These are phyloP conservation scores for Tilapia sparmanii DNA, from an alignment of 2,113 vertebrate species.

Conservation along the genomic window DNA sequence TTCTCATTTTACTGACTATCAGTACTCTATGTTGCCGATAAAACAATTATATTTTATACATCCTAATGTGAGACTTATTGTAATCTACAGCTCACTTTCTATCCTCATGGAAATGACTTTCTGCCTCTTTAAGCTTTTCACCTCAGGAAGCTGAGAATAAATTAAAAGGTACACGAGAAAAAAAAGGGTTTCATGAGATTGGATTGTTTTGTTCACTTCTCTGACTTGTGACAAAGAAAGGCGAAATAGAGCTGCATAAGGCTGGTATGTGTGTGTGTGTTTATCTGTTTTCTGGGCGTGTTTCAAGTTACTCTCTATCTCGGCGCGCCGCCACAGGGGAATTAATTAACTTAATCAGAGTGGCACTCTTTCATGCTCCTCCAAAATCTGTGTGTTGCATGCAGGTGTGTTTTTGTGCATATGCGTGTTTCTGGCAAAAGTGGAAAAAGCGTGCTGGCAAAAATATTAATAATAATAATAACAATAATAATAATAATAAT, in stretches of 20 bases:
- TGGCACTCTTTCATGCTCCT: neutral
- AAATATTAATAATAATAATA: neutral
- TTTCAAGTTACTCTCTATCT: neutral
- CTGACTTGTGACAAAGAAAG: neutral
- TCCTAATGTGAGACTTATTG: neutral
- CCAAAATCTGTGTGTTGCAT: neutral
- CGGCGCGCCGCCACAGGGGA: neutral
- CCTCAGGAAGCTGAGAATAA: neutral
- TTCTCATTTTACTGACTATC: neutral
- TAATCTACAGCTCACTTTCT: neutral
- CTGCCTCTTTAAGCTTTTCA: neutral
- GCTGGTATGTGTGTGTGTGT: neutral
- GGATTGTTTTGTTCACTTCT: neutral
- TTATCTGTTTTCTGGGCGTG: neutral
- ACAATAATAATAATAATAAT: neutral
- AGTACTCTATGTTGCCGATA: neutral
- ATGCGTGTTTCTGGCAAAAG: neutral
- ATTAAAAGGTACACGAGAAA: neutral
- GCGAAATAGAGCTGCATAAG: neutral
- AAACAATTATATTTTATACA: neutral
- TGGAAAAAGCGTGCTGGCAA: neutral
- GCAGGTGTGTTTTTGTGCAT: neutral
- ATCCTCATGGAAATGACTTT: neutral
- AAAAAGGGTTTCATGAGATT: neutral
- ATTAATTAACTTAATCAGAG: constrained; percentile 26